Conservation (phyloP, 2,888 invertebrate species). For the Biston stratarius region DNA sequence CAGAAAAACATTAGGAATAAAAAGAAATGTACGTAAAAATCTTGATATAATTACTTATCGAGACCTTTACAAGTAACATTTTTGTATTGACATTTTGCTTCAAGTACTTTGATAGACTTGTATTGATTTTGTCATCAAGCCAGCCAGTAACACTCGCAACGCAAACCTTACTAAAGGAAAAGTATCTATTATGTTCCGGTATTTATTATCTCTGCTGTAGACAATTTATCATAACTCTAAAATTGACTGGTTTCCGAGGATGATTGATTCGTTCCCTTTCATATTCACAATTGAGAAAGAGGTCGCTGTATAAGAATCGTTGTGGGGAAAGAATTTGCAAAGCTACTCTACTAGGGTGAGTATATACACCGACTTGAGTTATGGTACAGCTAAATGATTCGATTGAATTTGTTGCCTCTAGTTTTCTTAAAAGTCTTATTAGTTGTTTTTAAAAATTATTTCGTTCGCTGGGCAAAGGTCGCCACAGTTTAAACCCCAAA, state of each 20-base stretch:
- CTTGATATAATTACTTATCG: slow-evolving; percentile 16
- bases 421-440: too few relatives aligned
- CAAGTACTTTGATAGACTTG: slow-evolving; percentile 19
- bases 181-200: slow-evolving; percentile 9
- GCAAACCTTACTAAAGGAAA: slow-evolving; percentile 13
- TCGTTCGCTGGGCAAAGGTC: too few relatives aligned
- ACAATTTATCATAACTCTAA: slow-evolving; percentile 61
- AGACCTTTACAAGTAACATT: slow-evolving; percentile 24
- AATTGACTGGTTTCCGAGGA: slow-evolving; percentile 42
- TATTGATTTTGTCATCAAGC: slow-evolving; percentile 48
- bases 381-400: background rate
- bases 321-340: slow-evolving; percentile 31
- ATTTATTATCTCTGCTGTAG: slow-evolving; percentile 47
- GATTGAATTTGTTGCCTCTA: background rate
- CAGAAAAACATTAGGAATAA: background rate
- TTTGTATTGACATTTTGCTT: slow-evolving; percentile 22
- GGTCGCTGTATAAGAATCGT: slow-evolving; percentile 49
- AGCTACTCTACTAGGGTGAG: slow-evolving; percentile 9
- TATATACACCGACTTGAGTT: background rate
- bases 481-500: too few relatives aligned
- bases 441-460: too few relatives aligned
- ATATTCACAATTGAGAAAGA: slow-evolving; percentile 59
- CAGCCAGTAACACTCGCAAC: slow-evolving; percentile 23
- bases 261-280: slow-evolving; percentile 62
- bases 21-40: background rate